phyloP scores from a whole-genome alignment of 2,113 vertebrate species.

The Polyodon spathula region DNA sequence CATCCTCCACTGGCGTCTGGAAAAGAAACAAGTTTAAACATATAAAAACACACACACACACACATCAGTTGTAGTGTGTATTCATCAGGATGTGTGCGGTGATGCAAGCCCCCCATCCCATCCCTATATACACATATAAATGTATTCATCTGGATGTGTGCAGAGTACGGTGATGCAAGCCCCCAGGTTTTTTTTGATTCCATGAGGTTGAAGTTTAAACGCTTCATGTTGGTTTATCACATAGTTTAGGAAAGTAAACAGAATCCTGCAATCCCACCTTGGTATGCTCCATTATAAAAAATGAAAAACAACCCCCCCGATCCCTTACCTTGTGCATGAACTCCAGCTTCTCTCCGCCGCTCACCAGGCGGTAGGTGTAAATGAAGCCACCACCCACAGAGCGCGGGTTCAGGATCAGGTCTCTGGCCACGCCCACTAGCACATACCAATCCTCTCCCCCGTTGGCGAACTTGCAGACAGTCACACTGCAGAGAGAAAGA shows the following conservation, averaged over 20 bases:
- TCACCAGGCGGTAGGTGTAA: conserved; percentile 85
- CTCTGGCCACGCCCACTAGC: conserved; percentile 89
- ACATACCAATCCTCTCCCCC: conserved; percentile 92
- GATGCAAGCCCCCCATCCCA: no score
- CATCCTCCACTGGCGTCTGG: conserved; percentile 90
- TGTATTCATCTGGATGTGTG: no score
- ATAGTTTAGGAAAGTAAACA: no score
- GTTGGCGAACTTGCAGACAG: conserved; percentile 83
- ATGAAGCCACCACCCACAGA: conserved; percentile 86
- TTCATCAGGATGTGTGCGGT: no score
- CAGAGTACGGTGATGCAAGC: no score
- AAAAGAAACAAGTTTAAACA: conserved; percentile 2
- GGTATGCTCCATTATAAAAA: not conserved
- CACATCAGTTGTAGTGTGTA: no score
- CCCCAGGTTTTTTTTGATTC: no score
- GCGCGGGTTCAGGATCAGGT: conserved; percentile 89
- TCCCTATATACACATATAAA: no score
- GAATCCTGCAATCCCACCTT: no score
- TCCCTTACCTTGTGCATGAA: conserved; percentile 88
- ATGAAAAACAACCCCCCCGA: no score
- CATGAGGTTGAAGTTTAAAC: no score
- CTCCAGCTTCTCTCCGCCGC: conserved; percentile 86
- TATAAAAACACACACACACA: not conserved
- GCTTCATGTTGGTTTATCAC: no score
- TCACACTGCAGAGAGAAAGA: conserved; percentile 57